These are phyloP conservation scores for Metellina segmentata DNA, from an alignment of 2,888 invertebrate genomes.

Conservation along the genomic window DNA sequence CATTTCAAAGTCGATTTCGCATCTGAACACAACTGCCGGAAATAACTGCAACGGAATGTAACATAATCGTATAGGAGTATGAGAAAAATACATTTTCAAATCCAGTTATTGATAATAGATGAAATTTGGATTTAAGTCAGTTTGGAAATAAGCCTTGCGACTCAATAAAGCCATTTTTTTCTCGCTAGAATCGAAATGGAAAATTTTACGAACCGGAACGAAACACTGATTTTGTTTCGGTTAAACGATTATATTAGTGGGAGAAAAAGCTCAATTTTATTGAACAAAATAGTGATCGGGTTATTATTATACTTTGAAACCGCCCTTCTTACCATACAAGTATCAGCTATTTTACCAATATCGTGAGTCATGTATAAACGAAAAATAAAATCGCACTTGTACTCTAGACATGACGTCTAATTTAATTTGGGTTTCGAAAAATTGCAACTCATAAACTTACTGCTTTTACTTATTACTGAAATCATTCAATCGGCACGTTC, in stretches of 20 bases:
- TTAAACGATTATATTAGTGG: background rate
- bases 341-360: too few species aligned
- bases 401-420: too few species aligned
- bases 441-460: too few species aligned
- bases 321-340: too few species aligned
- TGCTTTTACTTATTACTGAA: too few species aligned
- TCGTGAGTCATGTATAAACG: too few species aligned
- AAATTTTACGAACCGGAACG: background rate
- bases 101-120: background rate
- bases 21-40: background rate
- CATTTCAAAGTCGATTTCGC: background rate
- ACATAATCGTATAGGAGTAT: background rate
- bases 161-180: background rate
- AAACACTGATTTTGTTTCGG: background rate
- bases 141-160: background rate
- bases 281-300: too few species aligned
- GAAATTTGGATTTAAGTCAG: background rate
- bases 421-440: too few species aligned
- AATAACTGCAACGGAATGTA: background rate
- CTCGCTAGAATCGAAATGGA: background rate
- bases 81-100: background rate
- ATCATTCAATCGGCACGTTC: too few species aligned
- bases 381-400: too few species aligned
- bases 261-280: too few species aligned
- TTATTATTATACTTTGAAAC: too few species aligned